Base-by-base conservation (phyloP, 92 coral and sea anemone species). In the Epizoanthus stellaris region DNA sequence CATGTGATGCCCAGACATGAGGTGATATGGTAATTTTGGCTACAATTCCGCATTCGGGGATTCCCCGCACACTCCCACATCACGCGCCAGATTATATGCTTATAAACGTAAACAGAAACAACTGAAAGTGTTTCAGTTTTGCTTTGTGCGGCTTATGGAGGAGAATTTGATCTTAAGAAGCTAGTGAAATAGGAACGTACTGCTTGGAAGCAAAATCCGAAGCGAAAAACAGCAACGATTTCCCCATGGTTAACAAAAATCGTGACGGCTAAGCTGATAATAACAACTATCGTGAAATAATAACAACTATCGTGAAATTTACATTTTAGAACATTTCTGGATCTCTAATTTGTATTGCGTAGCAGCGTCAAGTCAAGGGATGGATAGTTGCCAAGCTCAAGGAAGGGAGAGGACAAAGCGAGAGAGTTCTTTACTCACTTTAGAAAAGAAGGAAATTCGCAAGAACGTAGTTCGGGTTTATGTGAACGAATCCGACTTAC, bases 331-430 rank as follows among this genome's bases (percentile, higher is more conserved):
- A 43, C 17, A 36, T 38, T 4, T n/a, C 49, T 12, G 7, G 6
- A 19, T 6, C 4, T 54, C 6, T 7, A 59, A 60, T 59, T 76
- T 76, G 11, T 15, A 76, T 76, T 76, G 70, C 70, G 82, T 59
- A 76, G 82, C 82, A 76, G 56, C 69, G 5, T 34, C 30, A 20
- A 36, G 45, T 20, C 19, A 61, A 40, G 73, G 11, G 19, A 68
- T 68, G 73, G 73, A 38, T 67, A 12, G 72, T 11, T 67, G 40
- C 17, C 45, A 67, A 36, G 7, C 15, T 68, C 52, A 16, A 11
- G 42, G 5, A 11, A 23, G 3, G n/a, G 73, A 19, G 9, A 68
- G 39, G 10, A 36, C 43, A 43, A 64, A 11, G 17, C 15, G 4
- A 30, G 36, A 76, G 54, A 3, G 14, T 60, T 8, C 16, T 20